Evolutionary conservation across 2,113 vertebrate species (phyloP), one percentile per base, ranked within the genome.

Genomic region (Malurus alboscapulatus): DNA sequence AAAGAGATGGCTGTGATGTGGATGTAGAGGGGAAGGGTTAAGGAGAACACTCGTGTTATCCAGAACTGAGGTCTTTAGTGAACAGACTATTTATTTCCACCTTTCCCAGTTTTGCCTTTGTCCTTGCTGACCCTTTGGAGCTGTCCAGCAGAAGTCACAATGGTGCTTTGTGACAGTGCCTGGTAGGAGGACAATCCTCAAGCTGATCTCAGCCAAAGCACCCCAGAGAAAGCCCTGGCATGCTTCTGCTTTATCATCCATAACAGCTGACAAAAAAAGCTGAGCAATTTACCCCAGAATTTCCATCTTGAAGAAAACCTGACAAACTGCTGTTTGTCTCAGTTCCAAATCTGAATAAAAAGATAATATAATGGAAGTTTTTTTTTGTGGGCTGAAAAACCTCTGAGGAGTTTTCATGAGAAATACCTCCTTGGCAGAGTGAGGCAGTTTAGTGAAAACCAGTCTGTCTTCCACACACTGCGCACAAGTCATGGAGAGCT

Each of bases 81-180:
- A 48, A 6, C 0, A 2, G 20, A 22, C 16, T 21, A 4, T 36
- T 13, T 13, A 13, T 58, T 32, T 26, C 8, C 50, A 38, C 34
- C 67, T 54, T 48, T 32, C 51, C 36, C 36, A 24, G 24, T 55
- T 63, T 29, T 55, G 30, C 26, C 15, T 77, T 47, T 66, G 27
- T 34, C 44, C 47, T 34, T 1, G 2, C 36, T 1, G 15, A 21
- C 53, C 14, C 45, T 79, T 59, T 73, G 87, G 90, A 93, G 78
- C 94, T 93, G 94, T 91, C 87, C 87, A 90, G 63, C 90, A 88
- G 68, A 62, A 88, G 74, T 63, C 77, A 44, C 61, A 17, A 7
- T 71, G 77, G 84, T 87, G 36, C 42, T 63, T 19, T 78, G 72
- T 72, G 69, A 6, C 17, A 17, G 47, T 13, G 30, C 26, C 47